Conservation (phyloP, 53 echinoderm and acorn worm genomes). For the Glandiceps talaboti region DNA sequence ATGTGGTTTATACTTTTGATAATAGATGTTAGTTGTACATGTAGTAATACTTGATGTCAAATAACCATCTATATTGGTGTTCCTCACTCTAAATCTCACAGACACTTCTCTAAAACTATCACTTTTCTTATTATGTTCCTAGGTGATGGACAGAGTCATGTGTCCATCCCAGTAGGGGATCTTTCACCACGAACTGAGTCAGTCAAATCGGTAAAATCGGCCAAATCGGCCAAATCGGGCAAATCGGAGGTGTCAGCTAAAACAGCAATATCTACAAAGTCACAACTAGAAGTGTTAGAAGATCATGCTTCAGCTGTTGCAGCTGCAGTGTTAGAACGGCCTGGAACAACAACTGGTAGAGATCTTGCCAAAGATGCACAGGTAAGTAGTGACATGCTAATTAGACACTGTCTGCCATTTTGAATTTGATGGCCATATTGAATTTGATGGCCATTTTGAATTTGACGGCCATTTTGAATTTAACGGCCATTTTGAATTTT, state of each 20-base stretch:
- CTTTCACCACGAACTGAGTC: neutral
- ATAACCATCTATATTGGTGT: no score
- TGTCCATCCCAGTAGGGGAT: neutral
- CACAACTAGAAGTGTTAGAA: constrained; percentile 63
- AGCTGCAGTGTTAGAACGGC: constrained; percentile 45
- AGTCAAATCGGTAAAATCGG: neutral
- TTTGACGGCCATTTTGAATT: no score
- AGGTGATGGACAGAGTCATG: neutral
- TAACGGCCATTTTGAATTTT: no score
- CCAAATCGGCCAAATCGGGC: neutral
- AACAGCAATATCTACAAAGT: constrained; percentile 16
- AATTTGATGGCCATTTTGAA: no score
- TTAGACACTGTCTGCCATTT: no score
- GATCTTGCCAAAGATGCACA: constrained; percentile 84
- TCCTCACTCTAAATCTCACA: no score
- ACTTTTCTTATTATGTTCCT: neutral
- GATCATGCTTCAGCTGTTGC: constrained; percentile 70
- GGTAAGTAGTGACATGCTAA: constrained; percentile 21
- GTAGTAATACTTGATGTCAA: no score
- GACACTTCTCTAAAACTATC: no score
- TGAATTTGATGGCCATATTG: no score
- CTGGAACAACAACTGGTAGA: constrained; percentile 74
- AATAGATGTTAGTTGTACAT: no score
- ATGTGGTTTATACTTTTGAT: no score
- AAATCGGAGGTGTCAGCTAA: neutral